Base-by-base conservation (phyloP, 2,797 vertebrate species). In the Acanthurus lineatus region DNA sequence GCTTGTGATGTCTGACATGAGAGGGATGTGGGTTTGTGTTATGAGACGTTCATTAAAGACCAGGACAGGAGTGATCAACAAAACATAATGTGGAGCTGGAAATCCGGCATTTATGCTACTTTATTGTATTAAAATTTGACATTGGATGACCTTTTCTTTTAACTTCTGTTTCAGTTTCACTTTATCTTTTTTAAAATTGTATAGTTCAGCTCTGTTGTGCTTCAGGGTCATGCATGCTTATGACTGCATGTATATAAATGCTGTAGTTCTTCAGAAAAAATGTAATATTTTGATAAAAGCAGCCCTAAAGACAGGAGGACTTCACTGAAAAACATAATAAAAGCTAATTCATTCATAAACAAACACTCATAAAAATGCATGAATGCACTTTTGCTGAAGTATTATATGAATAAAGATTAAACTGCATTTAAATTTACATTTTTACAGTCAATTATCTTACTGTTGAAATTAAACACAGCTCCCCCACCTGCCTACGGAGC, bases 351-450 rank as follows among this genome's bases (percentile, higher is more conserved):
- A 56, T 59, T 69, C 57, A 71, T n/a, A 20, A 45, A 71, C 22
- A 79, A 25, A 40, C 9, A 17, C 60, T 32, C 42, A 35, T 74
- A 40, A 83, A 82, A 85, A 85, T 71, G 67, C 72, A 84, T 65
- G 32, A 79, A 57, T 53, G 35, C 47, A 17, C 64, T 81, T 86
- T 64, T 75, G 74, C 68, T 72, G 69, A 76, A 45, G 35, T 8
- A 22, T 60, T 73, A 35, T 16, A 65, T 70, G 61, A 86, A 70
- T 76, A 48, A 74, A 78, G 54, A 77, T 76, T 53, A 32, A 59
- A 62, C 0, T 67, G 15, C 47, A 57, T 68, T 74, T 53, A 38
- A 69, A 88, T 82, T 66, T 83, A 64, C 45, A 77, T 79, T 77
- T 80, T 71, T 75, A 76, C 16, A 71, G 77, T 38, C 71, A 69